Evolutionary conservation across 2,113 vertebrate species (phyloP).

Genomic region (Ictidomys tridecemlineatus): DNA sequence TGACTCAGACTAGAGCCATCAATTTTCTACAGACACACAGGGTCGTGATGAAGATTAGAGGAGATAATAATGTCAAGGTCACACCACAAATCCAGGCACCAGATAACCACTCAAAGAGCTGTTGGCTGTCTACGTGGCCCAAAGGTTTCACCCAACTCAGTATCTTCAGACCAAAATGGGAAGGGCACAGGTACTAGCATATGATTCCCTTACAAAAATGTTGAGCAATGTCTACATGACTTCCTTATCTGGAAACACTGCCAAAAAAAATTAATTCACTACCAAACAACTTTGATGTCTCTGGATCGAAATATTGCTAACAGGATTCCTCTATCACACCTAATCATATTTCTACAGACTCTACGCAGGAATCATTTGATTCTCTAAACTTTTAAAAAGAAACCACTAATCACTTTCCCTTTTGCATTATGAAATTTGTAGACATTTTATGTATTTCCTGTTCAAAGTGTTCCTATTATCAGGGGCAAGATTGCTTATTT

Average conservation of each 20-base stretch:
- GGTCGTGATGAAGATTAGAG: neutral
- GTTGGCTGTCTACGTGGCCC: neutral
- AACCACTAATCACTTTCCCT: neutral
- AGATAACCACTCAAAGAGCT: neutral
- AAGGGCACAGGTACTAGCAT: too few species aligned
- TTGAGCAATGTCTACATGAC: neutral
- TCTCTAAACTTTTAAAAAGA: conserved; percentile 1
- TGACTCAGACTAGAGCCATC: too few species aligned
- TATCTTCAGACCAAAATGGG: neutral
- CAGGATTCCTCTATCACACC: neutral
- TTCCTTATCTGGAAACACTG: neutral
- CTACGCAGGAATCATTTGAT: conserved; percentile 5
- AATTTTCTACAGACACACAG: neutral
- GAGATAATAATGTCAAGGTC: neutral
- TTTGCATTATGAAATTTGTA: neutral
- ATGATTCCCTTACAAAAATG: neutral
- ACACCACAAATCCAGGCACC: neutral
- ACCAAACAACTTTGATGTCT: neutral
- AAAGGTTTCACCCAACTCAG: neutral
- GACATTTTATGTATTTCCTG: neutral
- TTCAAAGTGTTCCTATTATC: neutral
- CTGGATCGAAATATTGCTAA: neutral
- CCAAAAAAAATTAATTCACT: neutral
- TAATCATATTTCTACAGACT: neutral
- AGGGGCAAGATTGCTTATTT: neutral